Base-by-base conservation (phyloP, 2,888 invertebrate species). In the Hymenopus coronatus region DNA sequence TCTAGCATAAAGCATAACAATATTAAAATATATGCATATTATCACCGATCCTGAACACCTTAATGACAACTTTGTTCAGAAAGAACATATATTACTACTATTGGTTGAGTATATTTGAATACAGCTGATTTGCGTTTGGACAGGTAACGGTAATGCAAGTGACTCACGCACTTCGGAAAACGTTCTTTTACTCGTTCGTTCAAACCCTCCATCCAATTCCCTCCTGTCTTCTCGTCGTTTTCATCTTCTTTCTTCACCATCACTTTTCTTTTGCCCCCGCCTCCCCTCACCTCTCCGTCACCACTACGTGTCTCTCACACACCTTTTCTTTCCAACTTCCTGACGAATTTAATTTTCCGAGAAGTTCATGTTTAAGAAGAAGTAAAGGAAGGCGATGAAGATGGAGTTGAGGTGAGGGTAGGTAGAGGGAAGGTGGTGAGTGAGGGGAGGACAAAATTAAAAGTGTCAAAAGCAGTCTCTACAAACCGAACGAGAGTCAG, bases 401-500 rank as follows among this genome's bases (percentile, higher is more conserved):
- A 85, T 81, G 83, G 82, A 88, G 33, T 70, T 82, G 89, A 86
- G 86, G 82, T 83, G 70, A 33, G 54, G 87, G 88, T 27, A 28
- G 33, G 30, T 30, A 81, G 82, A 33, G 46, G 30, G 33, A 40
- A 85, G 89, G 87, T 87, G 84, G 84, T 85, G 89, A 40, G 83
- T 89, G 85, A 83, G 89, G 87, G 85, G 82, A 46, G 88, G 88
- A 89, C 90, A 85, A 90, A 90, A 90, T 90, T 90, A 90, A 90
- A 90, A 90, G 90, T 90, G 90, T 90, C 90, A 90, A 90, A 90
- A 90, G 90, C 90, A 90, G 89, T 90, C 90, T 89, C 88, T 87
- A 87, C 87, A 87, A 87, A 87, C 87, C 87, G 87, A 87, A 87
- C 81, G 87, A 82, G 82, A 20, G 27, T 30, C 54, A 30, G 28